phyloP scores from a whole-genome alignment of 1,140 invertebrate species.

The Micrasema longulum region DNA sequence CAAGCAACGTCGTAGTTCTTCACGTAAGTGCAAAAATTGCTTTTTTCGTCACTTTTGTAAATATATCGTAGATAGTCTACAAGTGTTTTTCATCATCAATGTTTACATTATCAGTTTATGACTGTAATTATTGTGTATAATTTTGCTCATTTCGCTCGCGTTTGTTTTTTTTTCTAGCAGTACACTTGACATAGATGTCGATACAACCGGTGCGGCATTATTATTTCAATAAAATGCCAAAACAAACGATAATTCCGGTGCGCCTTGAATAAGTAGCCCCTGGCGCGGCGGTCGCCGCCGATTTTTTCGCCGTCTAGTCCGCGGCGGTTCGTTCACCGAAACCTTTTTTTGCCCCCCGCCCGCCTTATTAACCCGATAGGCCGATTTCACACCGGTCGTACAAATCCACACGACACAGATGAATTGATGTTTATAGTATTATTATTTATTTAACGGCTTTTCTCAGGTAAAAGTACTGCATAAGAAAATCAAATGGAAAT shows the following conservation, averaged over 20 bases:
- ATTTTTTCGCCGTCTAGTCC: slow-evolving; percentile 50
- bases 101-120: no score
- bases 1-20: slow-evolving; percentile 26
- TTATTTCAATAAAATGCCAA: not conserved
- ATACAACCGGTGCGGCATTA: not conserved
- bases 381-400: no score
- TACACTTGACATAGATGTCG: slow-evolving; percentile 18
- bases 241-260: slow-evolving; percentile 9
- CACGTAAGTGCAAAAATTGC: slow-evolving; percentile 16
- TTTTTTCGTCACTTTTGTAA: not conserved
- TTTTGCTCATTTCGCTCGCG: not conserved
- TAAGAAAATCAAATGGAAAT: no score
- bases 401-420: no score
- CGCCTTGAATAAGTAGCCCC: slow-evolving; percentile 20
- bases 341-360: slow-evolving; percentile 39
- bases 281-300: slow-evolving; percentile 13
- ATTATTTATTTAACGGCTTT: no score
- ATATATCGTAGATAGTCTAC: no score
- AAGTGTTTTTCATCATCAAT: no score
- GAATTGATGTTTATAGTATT: no score
- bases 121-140: no score
- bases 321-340: slow-evolving; percentile 49
- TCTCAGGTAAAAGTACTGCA: no score
- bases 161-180: slow-evolving; percentile 4
- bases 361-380: no score